Evolutionary conservation across 35 echinoderm and acorn worm genomes (phyloP).

Genomic region (Apostichopus californicus): DNA sequence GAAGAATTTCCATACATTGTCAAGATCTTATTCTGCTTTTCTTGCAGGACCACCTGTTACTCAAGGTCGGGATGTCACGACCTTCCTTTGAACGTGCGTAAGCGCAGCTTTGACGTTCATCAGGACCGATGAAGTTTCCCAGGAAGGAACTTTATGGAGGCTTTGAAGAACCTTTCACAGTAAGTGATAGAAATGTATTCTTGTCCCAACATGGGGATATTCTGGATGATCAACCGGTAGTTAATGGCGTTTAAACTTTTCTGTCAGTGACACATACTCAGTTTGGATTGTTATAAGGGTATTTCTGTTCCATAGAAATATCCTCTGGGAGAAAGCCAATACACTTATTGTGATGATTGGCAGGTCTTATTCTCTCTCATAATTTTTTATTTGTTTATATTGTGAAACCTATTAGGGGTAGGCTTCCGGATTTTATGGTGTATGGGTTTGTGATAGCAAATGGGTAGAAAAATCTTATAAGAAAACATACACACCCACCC

Average conservation of each 20-base stretch:
- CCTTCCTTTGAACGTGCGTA: slow-evolving; percentile 2
- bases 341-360: neutral
- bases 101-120: neutral
- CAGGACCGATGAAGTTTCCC: neutral
- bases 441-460: too few relatives aligned
- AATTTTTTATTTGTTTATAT: too few relatives aligned
- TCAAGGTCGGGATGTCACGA: neutral
- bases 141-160: neutral
- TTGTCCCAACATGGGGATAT: neutral
- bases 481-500: too few relatives aligned
- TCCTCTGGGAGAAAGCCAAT: neutral
- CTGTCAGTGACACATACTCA: neutral
- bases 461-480: too few relatives aligned
- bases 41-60: too few relatives aligned
- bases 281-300: neutral
- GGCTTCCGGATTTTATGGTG: too few relatives aligned
- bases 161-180: neutral
- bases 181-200: neutral
- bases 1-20: neutral
- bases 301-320: neutral
- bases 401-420: too few relatives aligned
- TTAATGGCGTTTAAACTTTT: neutral
- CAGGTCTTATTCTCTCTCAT: neutral
- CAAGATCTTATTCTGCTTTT: too few relatives aligned
- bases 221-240: neutral